Base-by-base conservation (phyloP, 2,113 vertebrate species). In the Channa maculata region DNA sequence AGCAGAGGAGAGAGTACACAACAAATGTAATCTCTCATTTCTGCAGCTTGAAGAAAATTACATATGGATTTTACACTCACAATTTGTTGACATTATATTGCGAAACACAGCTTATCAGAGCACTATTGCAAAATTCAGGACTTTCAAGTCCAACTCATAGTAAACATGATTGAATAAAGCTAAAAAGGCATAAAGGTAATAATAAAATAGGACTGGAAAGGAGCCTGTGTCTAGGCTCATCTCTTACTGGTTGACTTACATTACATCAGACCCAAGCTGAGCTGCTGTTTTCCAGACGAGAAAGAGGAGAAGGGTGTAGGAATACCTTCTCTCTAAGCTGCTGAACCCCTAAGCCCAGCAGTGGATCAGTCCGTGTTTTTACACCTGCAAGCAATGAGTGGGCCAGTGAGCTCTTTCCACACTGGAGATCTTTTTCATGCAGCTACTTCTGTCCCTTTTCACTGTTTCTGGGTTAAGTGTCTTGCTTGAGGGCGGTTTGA, bases 351-450 rank as follows among this genome's bases (percentile, higher is more conserved):
- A 53, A 44, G 48, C 45, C 54, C 68, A 10, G 61, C 68, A 0
- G 60, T 11, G 86, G 82, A 90, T 82, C 82, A 79, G 46, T 24
- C 37, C 0, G 0, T 92, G 89, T 92, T 92, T 80, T 92, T 91
- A 81, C 88, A 93, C 86, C 90, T 93, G 90, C 79, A 85, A 87
- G 84, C 87, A 89, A 89, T 93, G 79, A 92, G 85, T 10, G 3
- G 62, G 39, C 61, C 51, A 15, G 76, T 41, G 1, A 61, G 68
- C 51, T 52, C 70, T 9, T 41, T 2, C 48, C 71, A 70, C 15
- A 3, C 74, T 60, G 48, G 38, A 79, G 77, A 72, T 64, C 39
- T 57, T 8, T 9, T 10, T 14, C 37, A 10, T 43, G 0, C 54
- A 51, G 39, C 38, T 38, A 10, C 37, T 71, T 57, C 24, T 38